Evolutionary conservation across 2,888 invertebrate species (phyloP).

Genomic region (Cantharis rufa): DNA sequence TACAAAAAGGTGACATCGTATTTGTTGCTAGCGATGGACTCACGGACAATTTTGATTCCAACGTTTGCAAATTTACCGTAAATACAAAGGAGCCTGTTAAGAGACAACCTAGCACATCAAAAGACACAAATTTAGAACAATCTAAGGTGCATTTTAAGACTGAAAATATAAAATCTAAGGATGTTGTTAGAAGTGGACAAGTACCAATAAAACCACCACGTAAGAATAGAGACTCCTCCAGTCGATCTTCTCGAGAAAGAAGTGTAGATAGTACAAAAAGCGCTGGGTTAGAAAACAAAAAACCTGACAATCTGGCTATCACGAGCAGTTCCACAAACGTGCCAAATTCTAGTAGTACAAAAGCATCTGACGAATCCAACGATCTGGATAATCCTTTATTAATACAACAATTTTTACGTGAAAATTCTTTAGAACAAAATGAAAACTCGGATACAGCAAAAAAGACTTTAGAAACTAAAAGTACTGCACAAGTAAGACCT

Average conservation of each 20-base stretch:
- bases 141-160: not conserved
- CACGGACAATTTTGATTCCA: constrained; percentile 90
- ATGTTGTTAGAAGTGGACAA: not conserved
- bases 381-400: constrained; percentile 43
- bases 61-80: constrained; percentile 84
- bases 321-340: not conserved
- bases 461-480: constrained; percentile 2
- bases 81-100: constrained; percentile 50
- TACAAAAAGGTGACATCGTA: constrained; percentile 80
- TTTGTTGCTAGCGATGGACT: constrained; percentile 89
- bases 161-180: not conserved
- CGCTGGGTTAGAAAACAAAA: not conserved
- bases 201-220: constrained; percentile 33
- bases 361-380: not conserved
- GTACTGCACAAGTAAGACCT: constrained; percentile 1
- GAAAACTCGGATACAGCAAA: constrained; percentile 12
- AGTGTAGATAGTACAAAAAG: not conserved
- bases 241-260: constrained; percentile 12
- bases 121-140: not conserved
- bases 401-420: constrained; percentile 48
- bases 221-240: constrained; percentile 16
- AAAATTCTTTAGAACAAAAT: constrained; percentile 44
- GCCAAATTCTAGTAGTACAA: not conserved
- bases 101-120: constrained; percentile 31
- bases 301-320: not conserved